Evolutionary conservation across 2,113 vertebrate species (phyloP).

Genomic region (Onychostoma macrolepis): DNA sequence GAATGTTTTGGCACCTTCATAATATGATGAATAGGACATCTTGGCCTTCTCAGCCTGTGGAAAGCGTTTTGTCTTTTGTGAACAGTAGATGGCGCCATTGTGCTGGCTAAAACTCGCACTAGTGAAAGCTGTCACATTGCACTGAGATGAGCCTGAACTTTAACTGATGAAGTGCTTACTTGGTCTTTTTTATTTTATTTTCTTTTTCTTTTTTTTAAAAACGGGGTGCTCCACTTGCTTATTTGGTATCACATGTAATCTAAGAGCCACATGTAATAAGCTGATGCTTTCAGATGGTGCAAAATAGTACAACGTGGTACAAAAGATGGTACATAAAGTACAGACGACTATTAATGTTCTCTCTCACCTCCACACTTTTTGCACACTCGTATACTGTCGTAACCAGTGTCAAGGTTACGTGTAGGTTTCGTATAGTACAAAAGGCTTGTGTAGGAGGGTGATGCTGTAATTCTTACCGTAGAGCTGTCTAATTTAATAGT

Average conservation of each 20-base stretch:
- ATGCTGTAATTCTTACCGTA: neutral
- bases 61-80: neutral
- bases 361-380: constrained; percentile 7
- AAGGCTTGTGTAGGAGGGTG: neutral
- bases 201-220: neutral
- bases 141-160: neutral
- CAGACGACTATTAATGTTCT: neutral
- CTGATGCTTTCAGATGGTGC: neutral
- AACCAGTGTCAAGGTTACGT: constrained; percentile 22
- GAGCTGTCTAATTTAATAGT: neutral
- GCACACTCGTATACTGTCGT: neutral
- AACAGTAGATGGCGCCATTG: constrained; percentile 28
- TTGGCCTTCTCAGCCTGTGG: neutral
- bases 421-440: constrained; percentile 1
- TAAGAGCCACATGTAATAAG: neutral
- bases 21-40: neutral
- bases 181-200: neutral
- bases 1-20: neutral
- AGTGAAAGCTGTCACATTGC: neutral
- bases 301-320: neutral
- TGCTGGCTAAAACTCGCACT: neutral
- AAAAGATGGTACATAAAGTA: neutral
- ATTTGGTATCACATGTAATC: neutral
- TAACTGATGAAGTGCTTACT: neutral
- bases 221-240: neutral